Percentiles rank a stretch among this genome's conserved stretches.
These are phyloP conservation scores for Aleiodes testaceus DNA, from an alignment of 2,888 invertebrate species.

Conservation along the genomic window DNA sequence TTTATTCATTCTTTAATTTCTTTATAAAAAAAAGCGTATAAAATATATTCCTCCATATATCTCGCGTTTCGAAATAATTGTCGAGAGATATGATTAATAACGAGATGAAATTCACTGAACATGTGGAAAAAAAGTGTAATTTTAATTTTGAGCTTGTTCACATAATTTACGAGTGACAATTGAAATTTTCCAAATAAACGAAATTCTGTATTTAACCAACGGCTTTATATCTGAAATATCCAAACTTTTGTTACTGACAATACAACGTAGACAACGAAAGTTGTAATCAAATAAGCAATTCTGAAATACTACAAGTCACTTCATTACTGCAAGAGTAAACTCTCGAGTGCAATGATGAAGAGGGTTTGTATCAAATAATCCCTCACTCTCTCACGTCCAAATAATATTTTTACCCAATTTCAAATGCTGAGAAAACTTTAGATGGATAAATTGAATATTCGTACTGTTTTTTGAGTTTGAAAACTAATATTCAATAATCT, in stretches of 20 bases:
- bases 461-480: neutral
- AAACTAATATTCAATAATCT: neutral
- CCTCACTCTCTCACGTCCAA: no score
- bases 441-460: neutral
- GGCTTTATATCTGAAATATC: neutral
- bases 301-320: neutral
- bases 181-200: no score
- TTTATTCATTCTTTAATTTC: neutral
- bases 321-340: slow-evolving; percentile 16
- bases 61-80: neutral
- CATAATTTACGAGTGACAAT: no score
- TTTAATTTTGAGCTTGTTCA: no score
- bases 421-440: no score
- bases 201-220: neutral
- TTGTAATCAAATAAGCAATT: slow-evolving; percentile 26
- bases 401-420: no score
- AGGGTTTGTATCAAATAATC: neutral
- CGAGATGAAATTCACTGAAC: no score
- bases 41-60: no score
- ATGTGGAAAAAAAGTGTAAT: no score
- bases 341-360: slow-evolving; percentile 18
- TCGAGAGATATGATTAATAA: no score
- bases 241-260: slow-evolving; percentile 4
- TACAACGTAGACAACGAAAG: slow-evolving; percentile 16
- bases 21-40: neutral